phyloP scores from a whole-genome alignment of 2,113 vertebrate genomes.

The Labeo rohita region DNA sequence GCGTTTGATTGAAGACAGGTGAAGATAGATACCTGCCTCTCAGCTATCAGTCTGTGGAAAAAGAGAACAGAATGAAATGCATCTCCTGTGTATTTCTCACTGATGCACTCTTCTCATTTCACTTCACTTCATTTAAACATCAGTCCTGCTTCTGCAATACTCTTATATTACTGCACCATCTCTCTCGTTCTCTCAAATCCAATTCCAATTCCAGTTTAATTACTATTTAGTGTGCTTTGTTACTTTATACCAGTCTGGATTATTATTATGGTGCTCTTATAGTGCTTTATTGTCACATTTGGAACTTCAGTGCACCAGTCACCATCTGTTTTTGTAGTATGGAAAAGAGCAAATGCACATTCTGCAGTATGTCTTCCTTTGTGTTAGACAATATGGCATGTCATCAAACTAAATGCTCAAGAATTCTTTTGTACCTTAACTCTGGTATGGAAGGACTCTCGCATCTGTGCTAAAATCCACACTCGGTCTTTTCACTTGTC shows the following conservation, averaged over 20 bases:
- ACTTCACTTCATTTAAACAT: constrained; percentile 7
- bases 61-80: not conserved
- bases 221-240: not conserved
- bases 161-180: not conserved
- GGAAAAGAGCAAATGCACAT: not conserved
- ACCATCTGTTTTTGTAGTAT: constrained; percentile 20
- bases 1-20: not conserved
- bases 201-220: not conserved
- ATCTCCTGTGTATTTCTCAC: not conserved
- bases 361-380: not conserved
- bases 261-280: not conserved
- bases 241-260: not conserved
- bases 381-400: not conserved
- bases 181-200: not conserved
- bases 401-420: not conserved
- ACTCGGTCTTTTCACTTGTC: not conserved
- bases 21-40: constrained; percentile 20
- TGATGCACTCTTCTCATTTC: not conserved
- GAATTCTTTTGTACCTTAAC: not conserved
- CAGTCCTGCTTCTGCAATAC: not conserved
- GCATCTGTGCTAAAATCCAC: constrained; percentile 12
- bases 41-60: not conserved
- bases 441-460: not conserved
- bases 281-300: not conserved
- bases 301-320: not conserved